These are phyloP conservation scores for Ectemnius continuus DNA, from an alignment of 2,888 invertebrate genomes.

Conservation along the genomic window DNA sequence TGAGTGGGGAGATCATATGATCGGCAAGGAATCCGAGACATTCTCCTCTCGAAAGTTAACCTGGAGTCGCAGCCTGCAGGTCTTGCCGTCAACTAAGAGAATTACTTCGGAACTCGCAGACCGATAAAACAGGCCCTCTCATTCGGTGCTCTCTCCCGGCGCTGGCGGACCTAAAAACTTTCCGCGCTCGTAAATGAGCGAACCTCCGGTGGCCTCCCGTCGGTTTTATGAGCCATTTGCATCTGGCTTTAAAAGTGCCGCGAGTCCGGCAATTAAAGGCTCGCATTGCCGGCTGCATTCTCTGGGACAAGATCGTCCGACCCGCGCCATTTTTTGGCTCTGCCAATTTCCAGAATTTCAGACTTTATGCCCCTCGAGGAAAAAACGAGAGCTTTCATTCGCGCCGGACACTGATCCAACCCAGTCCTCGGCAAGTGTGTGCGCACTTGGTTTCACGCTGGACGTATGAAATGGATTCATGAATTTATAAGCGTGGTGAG, in stretches of 20 bases:
- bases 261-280: conserved; percentile 74
- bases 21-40: conserved; percentile 47
- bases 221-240: conserved; percentile 76
- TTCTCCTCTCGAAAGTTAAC: conserved; percentile 29
- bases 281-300: conserved; percentile 52
- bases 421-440: background rate
- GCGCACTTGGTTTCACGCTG: background rate
- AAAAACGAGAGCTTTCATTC: conserved; percentile 27
- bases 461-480: conserved; percentile 1
- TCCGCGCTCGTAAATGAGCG: conserved; percentile 69
- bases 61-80: conserved; percentile 59
- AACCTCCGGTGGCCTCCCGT: conserved; percentile 43
- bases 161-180: conserved; percentile 58
- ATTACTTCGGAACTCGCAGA: conserved; percentile 70
- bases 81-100: conserved; percentile 67
- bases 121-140: conserved; percentile 72
- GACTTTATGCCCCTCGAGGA: conserved; percentile 30
- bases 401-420: conserved; percentile 20
- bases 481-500: conserved; percentile 2
- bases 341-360: conserved; percentile 42
- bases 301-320: conserved; percentile 38
- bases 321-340: conserved; percentile 38
- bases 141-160: conserved; percentile 26
- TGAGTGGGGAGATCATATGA: conserved; percentile 17
- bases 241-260: conserved; percentile 73